Conservation (phyloP, 2,888 invertebrate species). For the Drosophila tanythrix region DNA sequence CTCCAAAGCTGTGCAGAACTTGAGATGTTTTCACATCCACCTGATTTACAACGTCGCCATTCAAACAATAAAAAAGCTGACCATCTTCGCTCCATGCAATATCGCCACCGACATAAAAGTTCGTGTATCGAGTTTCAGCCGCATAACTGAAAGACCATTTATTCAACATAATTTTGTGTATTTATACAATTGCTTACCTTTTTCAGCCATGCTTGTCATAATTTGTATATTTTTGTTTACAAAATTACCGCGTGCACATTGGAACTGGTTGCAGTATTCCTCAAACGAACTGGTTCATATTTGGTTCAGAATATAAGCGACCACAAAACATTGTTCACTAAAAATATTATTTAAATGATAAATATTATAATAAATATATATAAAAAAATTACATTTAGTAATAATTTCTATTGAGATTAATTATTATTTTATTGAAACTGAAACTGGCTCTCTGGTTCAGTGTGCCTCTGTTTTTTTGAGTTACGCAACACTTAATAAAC, state of each 20-base stretch:
- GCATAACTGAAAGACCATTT: constrained; percentile 87
- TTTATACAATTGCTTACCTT: constrained; percentile 44
- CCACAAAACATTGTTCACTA: not conserved
- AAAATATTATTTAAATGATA: too few species aligned
- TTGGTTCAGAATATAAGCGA: not conserved
- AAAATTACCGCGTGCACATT: constrained; percentile 59
- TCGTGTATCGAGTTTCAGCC: constrained; percentile 89
- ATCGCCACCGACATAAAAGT: constrained; percentile 93
- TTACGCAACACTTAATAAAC: constrained; percentile 26
- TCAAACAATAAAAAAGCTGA: constrained; percentile 90
- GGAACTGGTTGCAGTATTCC: constrained; percentile 1
- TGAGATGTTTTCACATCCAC: constrained; percentile 87
- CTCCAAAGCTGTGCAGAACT: constrained; percentile 88
- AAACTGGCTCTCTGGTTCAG: not conserved
- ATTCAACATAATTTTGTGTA: not conserved
- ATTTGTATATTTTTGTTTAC: constrained; percentile 56
- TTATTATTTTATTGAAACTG: not conserved
- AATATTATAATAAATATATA: too few species aligned
- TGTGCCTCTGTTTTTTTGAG: not conserved
- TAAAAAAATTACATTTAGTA: not conserved
- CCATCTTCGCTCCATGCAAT: constrained; percentile 91
- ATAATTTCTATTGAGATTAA: not conserved
- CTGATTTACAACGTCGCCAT: constrained; percentile 89
- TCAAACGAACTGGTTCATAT: constrained; percentile 24
- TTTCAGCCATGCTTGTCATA: constrained; percentile 64